A percentile compares a stretch with the other conserved stretches of the same genome.
phyloP scores from a whole-genome alignment of 2,888 invertebrate genomes.

The Uropetala carovei region DNA sequence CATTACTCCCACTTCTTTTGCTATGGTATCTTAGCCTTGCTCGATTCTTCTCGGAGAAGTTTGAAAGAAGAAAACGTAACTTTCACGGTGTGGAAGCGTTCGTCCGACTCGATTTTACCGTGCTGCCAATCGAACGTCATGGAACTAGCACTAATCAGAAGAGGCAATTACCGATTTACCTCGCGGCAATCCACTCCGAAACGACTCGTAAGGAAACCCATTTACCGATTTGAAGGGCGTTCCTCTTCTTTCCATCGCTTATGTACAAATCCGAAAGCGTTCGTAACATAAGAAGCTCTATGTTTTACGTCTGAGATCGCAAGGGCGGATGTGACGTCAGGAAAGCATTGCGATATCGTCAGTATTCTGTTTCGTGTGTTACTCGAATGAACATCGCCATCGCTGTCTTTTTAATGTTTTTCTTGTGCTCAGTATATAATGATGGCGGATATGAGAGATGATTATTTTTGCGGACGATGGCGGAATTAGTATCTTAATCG shows the following conservation, averaged over 20 bases:
- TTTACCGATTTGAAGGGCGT: neutral
- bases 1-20: no score
- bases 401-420: no score
- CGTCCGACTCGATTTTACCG: neutral
- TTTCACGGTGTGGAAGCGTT: neutral
- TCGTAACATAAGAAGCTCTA: neutral
- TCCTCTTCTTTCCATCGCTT: neutral
- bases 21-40: no score
- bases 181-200: neutral
- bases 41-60: no score
- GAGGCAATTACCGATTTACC: neutral
- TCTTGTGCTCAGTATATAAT: no score
- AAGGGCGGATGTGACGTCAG: neutral
- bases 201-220: neutral
- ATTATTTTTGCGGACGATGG: no score
- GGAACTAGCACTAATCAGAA: neutral
- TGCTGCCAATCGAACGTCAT: neutral
- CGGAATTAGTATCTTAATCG: no score
- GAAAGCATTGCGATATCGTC: neutral
- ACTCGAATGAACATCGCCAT: no score
- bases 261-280: neutral
- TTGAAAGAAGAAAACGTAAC: no score
- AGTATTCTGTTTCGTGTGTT: no score
- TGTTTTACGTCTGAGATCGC: neutral
- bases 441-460: no score